phyloP scores from a whole-genome alignment of 2,888 invertebrate species.

The Lysandra coridon region DNA sequence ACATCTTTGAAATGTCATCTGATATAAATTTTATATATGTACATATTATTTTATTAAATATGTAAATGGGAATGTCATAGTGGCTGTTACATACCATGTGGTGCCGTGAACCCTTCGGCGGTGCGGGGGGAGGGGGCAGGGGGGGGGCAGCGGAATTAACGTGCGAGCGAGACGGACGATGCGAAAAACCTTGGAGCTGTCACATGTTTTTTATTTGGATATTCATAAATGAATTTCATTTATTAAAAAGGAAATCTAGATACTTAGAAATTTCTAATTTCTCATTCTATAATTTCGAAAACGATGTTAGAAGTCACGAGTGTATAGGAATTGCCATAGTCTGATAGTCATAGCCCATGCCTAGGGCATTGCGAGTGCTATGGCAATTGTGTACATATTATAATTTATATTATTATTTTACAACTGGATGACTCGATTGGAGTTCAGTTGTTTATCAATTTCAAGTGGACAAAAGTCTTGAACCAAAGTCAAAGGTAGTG shows the following conservation, averaged over 20 bases:
- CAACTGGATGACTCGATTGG: too few relatives aligned
- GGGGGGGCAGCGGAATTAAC: background rate
- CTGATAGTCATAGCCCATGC: too few relatives aligned
- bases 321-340: too few relatives aligned
- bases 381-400: too few relatives aligned
- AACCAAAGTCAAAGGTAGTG: too few relatives aligned
- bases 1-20: background rate
- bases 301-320: too few relatives aligned
- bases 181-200: conserved; percentile 51
- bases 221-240: background rate
- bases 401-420: too few relatives aligned
- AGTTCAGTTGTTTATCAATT: too few relatives aligned
- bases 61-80: conserved; percentile 22
- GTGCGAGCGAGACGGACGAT: conserved; percentile 50
- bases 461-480: too few relatives aligned
- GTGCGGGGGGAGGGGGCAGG: conserved; percentile 38
- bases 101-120: conserved; percentile 57
- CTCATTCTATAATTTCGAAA: too few relatives aligned
- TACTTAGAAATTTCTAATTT: background rate
- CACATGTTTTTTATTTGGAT: conserved; percentile 14
- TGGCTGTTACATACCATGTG: conserved; percentile 52
- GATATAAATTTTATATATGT: conserved; percentile 20
- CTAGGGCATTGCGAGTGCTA: too few relatives aligned
- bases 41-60: conserved; percentile 1
- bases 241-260: background rate